A percentile compares a stretch with the other conserved stretches of the same genome.
Evolutionary conservation across 2,113 vertebrate species (phyloP).

Genomic region (Ceyx margarethae): DNA sequence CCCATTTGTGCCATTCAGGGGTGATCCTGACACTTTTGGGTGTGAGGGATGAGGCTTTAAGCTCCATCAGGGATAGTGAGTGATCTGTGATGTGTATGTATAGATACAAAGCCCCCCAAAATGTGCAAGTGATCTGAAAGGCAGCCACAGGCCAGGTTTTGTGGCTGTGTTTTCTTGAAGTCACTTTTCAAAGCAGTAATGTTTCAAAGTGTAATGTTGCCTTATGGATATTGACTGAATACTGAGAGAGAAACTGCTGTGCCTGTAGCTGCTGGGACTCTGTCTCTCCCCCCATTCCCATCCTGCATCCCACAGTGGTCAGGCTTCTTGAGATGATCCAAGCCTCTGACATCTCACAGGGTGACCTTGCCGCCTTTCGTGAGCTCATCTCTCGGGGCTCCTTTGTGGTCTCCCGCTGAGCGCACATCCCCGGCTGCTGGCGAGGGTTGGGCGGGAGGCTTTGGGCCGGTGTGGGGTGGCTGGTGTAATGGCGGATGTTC

Average conservation of each 20-base stretch:
- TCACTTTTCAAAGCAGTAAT: fast-evolving
- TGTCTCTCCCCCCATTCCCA: not conserved
- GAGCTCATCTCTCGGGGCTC: fast-evolving
- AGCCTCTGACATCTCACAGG: fast-evolving
- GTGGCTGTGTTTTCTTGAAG: not conserved
- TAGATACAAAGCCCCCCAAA: not conserved
- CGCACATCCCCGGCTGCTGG: fast-evolving
- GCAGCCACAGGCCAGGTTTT: fast-evolving
- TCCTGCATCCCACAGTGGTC: no score
- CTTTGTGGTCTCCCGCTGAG: not conserved
- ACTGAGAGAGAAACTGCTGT: not conserved
- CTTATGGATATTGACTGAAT: not conserved
- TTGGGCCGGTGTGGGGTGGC: not conserved
- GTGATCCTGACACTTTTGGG: not conserved
- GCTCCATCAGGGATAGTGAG: not conserved
- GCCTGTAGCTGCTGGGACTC: not conserved
- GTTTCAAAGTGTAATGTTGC: not conserved
- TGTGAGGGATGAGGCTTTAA: not conserved
- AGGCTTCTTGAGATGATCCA: fast-evolving
- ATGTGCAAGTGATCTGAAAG: not conserved
- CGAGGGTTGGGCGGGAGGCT: not conserved
- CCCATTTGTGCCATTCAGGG: not conserved
- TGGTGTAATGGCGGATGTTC: not conserved
- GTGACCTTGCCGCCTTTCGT: not conserved
- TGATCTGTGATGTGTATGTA: not conserved